Evolutionary conservation across 2,113 vertebrate genomes (phyloP).

Genomic region (Aplodontia rufa): DNA sequence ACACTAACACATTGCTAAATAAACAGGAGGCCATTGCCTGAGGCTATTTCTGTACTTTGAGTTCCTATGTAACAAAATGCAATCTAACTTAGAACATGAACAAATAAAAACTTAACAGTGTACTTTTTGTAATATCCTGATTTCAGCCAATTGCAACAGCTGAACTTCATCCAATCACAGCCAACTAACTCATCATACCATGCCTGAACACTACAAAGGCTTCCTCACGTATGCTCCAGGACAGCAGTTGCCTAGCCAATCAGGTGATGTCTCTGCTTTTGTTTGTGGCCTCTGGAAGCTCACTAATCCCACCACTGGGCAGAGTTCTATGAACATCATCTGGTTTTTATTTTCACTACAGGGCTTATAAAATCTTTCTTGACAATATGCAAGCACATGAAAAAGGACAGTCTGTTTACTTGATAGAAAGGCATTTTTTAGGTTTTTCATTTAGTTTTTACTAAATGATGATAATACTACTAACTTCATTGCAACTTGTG

Average conservation of each 20-base stretch:
- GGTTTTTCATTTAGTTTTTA: background rate
- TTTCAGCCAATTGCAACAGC: background rate
- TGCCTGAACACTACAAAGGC: background rate
- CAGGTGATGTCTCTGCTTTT: background rate
- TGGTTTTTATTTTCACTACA: background rate
- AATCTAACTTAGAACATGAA: background rate
- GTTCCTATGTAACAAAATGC: background rate
- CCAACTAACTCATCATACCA: background rate
- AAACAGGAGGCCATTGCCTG: background rate
- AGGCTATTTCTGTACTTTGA: background rate
- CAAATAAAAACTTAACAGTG: background rate
- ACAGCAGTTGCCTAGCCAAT: background rate
- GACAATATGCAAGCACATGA: background rate
- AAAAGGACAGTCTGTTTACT: background rate
- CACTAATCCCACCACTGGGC: background rate
- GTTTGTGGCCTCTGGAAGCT: background rate
- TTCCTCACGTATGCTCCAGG: background rate
- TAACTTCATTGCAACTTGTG: background rate
- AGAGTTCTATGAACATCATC: background rate
- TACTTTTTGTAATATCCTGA: background rate
- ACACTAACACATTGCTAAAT: background rate
- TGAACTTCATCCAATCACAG: background rate
- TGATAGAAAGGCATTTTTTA: background rate
- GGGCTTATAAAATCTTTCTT: constrained; percentile 2
- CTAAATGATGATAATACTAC: background rate